Evolutionary conservation across 2,797 vertebrate genomes (phyloP), one percentile per base, ranked within the genome.

Genomic region (Micromesistius poutassou): DNA sequence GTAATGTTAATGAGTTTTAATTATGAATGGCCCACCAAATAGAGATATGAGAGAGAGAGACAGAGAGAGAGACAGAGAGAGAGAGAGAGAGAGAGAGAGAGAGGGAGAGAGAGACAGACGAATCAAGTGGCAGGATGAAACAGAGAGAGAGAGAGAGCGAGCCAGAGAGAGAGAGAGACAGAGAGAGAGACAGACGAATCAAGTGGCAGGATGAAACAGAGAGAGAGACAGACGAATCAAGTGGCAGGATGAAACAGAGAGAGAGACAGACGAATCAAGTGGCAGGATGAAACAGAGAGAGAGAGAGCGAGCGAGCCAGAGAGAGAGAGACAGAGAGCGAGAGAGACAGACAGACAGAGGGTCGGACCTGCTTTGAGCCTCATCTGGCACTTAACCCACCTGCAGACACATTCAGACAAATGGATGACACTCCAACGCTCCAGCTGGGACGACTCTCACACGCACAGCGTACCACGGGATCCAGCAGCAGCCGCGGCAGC

Each of bases 361-460:
- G 46, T 40, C 38, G 36, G 74, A 74, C 16, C 55, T 30, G 28
- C 46, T 55, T 31, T 71, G 62, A 66, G 19, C 40, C 68, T 66
- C 35, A 25, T n/a, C 30, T 71, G 76, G 76, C 36, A 55, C 50
- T 31, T 19, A 25, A 8, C 30, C 22, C 22, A 30, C 75, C 14
- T 28, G 66, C 75, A 73, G 70, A 68, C 72, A 74, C 25, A 38
- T 73, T 12, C 31, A 73, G 22, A 16, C 16, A 76, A 81, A 46
- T 70, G 38, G 71, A 76, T 36, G 66, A 72, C 71, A 78, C 74
- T 68, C 35, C 14, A 73, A 68, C 68, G 28, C 33, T 73, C 72
- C 77, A 76, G 73, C 71, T 38, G 40, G 25, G 28, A n/a, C 42
- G 76, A 76, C 72, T 38, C 31, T 74, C 70, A 33, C 62, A 42